Base-by-base conservation (phyloP, 2,888 invertebrate genomes). In the Erebia epiphron region DNA sequence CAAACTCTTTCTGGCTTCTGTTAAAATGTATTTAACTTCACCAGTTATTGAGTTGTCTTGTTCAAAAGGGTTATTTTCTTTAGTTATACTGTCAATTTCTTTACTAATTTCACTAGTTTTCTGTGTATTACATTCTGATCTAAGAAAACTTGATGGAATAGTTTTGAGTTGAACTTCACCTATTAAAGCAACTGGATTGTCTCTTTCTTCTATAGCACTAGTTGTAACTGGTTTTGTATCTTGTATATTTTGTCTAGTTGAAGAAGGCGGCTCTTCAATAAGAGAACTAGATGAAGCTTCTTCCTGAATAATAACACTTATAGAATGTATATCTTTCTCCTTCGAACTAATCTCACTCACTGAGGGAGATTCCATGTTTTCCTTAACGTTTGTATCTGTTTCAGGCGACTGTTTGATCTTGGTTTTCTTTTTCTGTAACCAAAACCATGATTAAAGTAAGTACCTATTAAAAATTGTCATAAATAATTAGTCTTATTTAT, bases 391-490 rank as follows among this genome's bases (percentile, higher is more conserved):
- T 78, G 65, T 72, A 41, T 66, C 56, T 46, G n/a, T 21, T 21
- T 66, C 66, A 7, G 41, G 11, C 3, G 16, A 65, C 26, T 72
- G 70, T 80, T 84, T 85, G 21, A 82, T 82, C 77, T 89, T 91
- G 7, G 78, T 71, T 79, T 86, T 92, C 79, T 88, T 92, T 80
- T 90, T 92, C 92, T 92, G 76, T 63, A 65, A 35, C 70, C 57
- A 18, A 26, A 57, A 13, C 9, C 16, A 57, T 4, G 46, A 46
- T 11, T 11, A 46, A 13, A 46, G 11, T 46, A 46, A 13, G 46
- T 46, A 46, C 0, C 11, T 43, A 46, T 46, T 46, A 46, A 11
- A 46, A 46, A 35, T 35, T 35, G 35, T 7, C 11, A 13, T 13
- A 46, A 46, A 13, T 35, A 26, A 46, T 1, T 13, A 46, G 46